phyloP scores from a whole-genome alignment of 2,888 invertebrate genomes.

The Gasteruption jaculator region DNA sequence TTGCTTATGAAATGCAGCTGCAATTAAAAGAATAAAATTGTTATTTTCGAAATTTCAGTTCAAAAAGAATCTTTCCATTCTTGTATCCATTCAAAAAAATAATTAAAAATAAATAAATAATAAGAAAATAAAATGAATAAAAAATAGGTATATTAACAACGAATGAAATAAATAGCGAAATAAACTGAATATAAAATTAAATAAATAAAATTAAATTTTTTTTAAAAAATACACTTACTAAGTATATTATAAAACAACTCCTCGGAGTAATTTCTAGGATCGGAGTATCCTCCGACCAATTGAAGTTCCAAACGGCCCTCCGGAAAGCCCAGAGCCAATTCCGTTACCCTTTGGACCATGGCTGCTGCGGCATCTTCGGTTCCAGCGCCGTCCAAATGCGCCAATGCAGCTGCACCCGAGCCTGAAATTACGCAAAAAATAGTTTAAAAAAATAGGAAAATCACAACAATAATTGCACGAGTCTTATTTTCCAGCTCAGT shows the following conservation, averaged over 20 bases:
- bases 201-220: not conserved
- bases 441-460: not conserved
- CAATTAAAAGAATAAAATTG: not conserved
- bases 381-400: slow-evolving; percentile 80
- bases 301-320: slow-evolving; percentile 87
- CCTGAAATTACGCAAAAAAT: slow-evolving; percentile 61
- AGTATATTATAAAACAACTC: slow-evolving; percentile 86
- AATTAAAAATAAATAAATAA: no score
- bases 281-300: slow-evolving; percentile 86
- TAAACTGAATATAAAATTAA: not conserved
- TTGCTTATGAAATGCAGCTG: slow-evolving; percentile 87
- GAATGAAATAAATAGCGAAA: no score
- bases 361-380: slow-evolving; percentile 78
- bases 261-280: slow-evolving; percentile 81
- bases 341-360: slow-evolving; percentile 83
- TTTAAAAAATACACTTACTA: slow-evolving; percentile 59
- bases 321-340: slow-evolving; percentile 79
- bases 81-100: no score
- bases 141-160: no score
- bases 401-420: slow-evolving; percentile 82
- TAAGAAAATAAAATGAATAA: no score
- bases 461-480: not conserved
- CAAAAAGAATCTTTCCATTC: not conserved
- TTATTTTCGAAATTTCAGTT: slow-evolving; percentile 5
- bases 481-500: not conserved